Percentiles rank a stretch among this genome's conserved stretches.
Conservation (phyloP, 1,140 invertebrate species). For the Panagrolaimus sp. region DNA sequence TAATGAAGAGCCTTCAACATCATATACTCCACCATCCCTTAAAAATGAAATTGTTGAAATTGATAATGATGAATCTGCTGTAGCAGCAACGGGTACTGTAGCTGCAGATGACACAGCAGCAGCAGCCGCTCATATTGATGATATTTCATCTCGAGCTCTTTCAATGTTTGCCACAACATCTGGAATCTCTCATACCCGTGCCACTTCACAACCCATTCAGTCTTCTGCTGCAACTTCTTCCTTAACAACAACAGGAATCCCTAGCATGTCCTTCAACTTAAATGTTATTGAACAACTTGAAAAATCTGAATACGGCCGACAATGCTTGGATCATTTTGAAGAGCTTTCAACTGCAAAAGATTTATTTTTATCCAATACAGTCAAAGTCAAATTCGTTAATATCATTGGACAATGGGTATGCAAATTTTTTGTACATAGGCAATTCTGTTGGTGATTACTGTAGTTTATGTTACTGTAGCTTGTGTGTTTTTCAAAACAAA, state of each 20-base stretch:
- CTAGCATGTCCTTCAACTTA: neutral
- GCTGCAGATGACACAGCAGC: too few species aligned
- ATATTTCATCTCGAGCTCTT: neutral
- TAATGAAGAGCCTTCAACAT: neutral
- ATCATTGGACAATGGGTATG: constrained; percentile 9
- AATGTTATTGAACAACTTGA: constrained; percentile 14
- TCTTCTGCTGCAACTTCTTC: neutral
- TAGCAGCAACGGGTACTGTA: neutral
- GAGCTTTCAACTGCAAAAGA: neutral
- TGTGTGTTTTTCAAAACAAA: too few species aligned
- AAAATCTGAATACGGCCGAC: neutral
- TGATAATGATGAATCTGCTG: neutral
- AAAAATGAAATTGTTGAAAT: neutral
- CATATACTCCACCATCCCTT: too few species aligned
- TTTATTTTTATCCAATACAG: neutral
- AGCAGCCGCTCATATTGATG: neutral
- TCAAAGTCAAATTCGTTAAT: constrained; percentile 14
- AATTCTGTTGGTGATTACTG: too few species aligned
- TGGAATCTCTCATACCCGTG: too few species aligned
- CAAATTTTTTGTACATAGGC: too few species aligned
- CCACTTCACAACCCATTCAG: neutral
- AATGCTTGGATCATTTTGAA: constrained; percentile 13
- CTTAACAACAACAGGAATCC: neutral
- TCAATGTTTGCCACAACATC: neutral
- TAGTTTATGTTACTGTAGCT: too few species aligned